Evolutionary conservation across 2,797 vertebrate genomes (phyloP), one percentile per base, ranked within the genome.

Genomic region (Falco naumanni): DNA sequence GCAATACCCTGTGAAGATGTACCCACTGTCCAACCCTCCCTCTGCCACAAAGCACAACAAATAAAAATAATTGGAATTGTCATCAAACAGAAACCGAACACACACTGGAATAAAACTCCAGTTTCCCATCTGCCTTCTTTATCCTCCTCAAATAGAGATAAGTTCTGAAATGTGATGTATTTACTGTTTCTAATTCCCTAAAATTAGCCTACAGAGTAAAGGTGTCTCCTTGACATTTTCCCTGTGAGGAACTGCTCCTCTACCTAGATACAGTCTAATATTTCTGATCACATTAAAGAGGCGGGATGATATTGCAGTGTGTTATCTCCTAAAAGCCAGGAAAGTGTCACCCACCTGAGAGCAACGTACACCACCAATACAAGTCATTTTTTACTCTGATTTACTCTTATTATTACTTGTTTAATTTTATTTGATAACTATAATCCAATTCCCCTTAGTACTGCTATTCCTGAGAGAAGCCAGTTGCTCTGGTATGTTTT

Each of bases 31-130:
- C 76, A 92, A 91, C 29, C 54, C 57, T 87, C 47, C 41, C 79
- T 86, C 96, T 96, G 89, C 84, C 92, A 96, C 87, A 93, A 87
- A 94, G 50, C 10, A 54, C 9, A 29, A 57, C 24, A 86, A 91
- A 47, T 39, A 90, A 84, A 70, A 87, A 70, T 74, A 89, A 93
- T 89, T 43, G 9, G 80, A 87, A 77, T 59, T 76, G 34, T 68
- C 33, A 45, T 93, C 65, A 80, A 74, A 91, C 64, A 87, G 92
- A 94, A 94, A 87, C 75, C 80, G 79, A 94, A 89, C 81, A 77
- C 70, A 87, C 45, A 87, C 17, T 33, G 56, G 51, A 88, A 92
- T 4, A 57, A 54, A 45, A 87, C 48, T 63, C 43, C 20, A 50
- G 53, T 57, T 78, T 87, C 45, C 41, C 16, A 70, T 37, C 68